Evolutionary conservation across 37 sponge, comb jelly and placozoan genomes (phyloP), one percentile per base, ranked within the genome.

Genomic region (Bolinopsis microptera): DNA sequence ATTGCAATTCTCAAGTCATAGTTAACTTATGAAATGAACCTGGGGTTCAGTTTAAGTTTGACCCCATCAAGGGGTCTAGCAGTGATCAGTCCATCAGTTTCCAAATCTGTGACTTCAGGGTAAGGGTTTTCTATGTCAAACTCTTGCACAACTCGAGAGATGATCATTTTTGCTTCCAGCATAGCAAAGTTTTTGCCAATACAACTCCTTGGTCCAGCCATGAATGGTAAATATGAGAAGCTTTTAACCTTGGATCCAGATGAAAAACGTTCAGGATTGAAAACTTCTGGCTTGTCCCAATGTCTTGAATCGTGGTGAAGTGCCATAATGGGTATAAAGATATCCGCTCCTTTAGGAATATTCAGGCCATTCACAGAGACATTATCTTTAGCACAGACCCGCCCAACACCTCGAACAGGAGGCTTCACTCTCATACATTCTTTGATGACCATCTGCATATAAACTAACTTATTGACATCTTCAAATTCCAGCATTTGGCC

Each of bases 161-260:
- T 3, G 5, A 72, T n/a, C 26, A 72, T 28, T 21, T 72, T 72
- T 28, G 31, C 31, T 21, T 72, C 75, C 13, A 72, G 31, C 13
- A 72, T 72, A 8, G 75, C 75, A 72, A 72, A 72, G 75, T 72
- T 72, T 28, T 72, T 72, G 5, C 75, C 75, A 72, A 72, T 28
- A n/a, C 75, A 72, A 28, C 31, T 72, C 31, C 75, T n/a, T n/a
- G 75, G n/a, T 24, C 75, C 75, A n/a, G 31, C 31, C 26, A 21
- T 21, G 18, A 72, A 72, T 8, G 75, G 75, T 28, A 72, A 30
- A 13, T 48, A 48, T 48, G 61, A 48, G 18, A 72, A 72, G 26
- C 31, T 72, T n/a, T 72, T 30, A 8, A 30, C 18, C 61, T 72
- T 72, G 2, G 31, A n/a, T 23, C 5, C 26, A 8, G 75, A n/a